Conservation (phyloP, 2,797 vertebrate species). For the Peromyscus nudipes region DNA sequence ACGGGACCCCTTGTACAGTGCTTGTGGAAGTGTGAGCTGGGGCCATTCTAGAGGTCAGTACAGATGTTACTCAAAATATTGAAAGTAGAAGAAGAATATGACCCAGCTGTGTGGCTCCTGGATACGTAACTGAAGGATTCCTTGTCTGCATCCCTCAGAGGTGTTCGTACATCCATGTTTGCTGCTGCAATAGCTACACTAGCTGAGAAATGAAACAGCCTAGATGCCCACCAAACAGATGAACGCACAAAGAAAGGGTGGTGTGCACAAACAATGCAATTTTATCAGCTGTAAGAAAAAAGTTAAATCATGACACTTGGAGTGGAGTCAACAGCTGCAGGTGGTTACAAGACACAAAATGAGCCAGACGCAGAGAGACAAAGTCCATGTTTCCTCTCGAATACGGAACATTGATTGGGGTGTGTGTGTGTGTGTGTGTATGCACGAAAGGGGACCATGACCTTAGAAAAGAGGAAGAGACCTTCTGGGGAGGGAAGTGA, state of each 20-base stretch:
- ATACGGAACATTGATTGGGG: not conserved
- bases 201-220: not conserved
- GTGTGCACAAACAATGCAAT: not conserved
- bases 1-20: too few relatives aligned
- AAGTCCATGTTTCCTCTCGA: not conserved
- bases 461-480: not conserved
- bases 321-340: not conserved
- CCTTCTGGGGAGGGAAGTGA: not conserved
- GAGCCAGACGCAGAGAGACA: not conserved
- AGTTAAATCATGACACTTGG: not conserved
- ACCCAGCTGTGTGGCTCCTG: not conserved
- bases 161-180: too few relatives aligned
- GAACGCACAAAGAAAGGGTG: not conserved
- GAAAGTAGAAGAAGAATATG: not conserved
- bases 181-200: not conserved
- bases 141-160: not conserved
- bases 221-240: not conserved
- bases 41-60: too few relatives aligned
- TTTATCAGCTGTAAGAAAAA: not conserved
- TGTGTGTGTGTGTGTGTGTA: not conserved
- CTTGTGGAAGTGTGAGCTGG: not conserved
- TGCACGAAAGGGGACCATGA: not conserved
- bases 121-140: not conserved
- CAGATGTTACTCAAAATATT: not conserved
- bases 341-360: not conserved